A percentile compares a stretch with the other conserved stretches of the same genome.
Evolutionary conservation across 2,888 invertebrate species (phyloP).

Genomic region (Cheilosia vulpina): DNA sequence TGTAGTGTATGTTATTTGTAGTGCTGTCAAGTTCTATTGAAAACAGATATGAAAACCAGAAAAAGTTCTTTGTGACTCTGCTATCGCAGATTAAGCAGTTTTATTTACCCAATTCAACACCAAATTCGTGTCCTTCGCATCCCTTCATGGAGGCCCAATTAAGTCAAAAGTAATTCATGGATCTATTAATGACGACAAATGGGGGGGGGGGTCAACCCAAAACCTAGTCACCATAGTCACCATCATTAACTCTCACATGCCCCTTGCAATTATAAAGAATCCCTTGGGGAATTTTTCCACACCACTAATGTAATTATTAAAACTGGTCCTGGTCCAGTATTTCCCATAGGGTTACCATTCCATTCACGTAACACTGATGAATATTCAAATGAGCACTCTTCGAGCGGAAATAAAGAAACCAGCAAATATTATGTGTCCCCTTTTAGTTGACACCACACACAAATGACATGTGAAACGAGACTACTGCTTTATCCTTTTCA

Average conservation of each 20-base stretch:
- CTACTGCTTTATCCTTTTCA: constrained; percentile 30
- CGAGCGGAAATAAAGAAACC: constrained; percentile 17
- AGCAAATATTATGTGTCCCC: constrained; percentile 8
- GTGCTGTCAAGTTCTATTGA: too few species aligned
- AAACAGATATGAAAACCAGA: too few species aligned
- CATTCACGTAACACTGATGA: constrained; percentile 44
- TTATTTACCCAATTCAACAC: too few species aligned
- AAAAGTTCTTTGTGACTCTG: too few species aligned
- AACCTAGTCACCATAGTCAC: neutral
- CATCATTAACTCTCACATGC: constrained; percentile 7
- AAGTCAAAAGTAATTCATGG: constrained; percentile 4
- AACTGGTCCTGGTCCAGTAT: constrained; percentile 20
- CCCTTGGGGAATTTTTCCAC: constrained; percentile 46
- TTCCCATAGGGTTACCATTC: constrained; percentile 21
- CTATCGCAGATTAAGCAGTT: too few species aligned
- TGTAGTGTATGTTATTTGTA: too few species aligned
- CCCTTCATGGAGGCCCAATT: neutral
- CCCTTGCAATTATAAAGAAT: constrained; percentile 7
- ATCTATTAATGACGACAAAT: constrained; percentile 12
- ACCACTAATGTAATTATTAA: constrained; percentile 63
- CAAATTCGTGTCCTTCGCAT: too few species aligned
- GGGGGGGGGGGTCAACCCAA: neutral
- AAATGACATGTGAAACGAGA: constrained; percentile 10
- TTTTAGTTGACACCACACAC: constrained; percentile 4
- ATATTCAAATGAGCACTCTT: constrained; percentile 55